Evolutionary conservation across 2,113 vertebrate genomes (phyloP).

Genomic region (Ictalurus furcatus): DNA sequence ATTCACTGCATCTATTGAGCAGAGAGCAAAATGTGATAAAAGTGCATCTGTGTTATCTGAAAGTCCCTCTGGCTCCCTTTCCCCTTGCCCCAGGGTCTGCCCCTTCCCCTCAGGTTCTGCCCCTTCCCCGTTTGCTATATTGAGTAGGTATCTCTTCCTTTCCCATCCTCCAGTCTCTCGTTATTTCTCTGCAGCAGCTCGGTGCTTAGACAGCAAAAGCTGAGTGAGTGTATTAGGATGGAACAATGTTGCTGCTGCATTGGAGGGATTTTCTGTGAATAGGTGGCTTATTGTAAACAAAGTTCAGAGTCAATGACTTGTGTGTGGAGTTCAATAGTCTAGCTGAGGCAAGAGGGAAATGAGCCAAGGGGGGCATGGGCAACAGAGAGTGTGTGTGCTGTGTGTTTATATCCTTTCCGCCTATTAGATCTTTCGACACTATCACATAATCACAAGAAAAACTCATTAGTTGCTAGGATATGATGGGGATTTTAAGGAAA

Average conservation of each 20-base stretch:
- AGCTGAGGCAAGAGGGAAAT: conserved; percentile 81
- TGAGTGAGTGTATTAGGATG: conserved; percentile 62
- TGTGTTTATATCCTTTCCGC: conserved; percentile 30
- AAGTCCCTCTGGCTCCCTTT: conserved; percentile 49
- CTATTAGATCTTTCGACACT: background rate
- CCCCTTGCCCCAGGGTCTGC: conserved; percentile 15
- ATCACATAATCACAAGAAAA: background rate
- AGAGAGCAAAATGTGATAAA: conserved; percentile 70
- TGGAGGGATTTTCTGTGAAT: conserved; percentile 65
- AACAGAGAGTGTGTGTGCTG: conserved; percentile 40
- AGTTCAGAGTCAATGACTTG: conserved; percentile 71
- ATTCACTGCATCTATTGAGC: conserved; percentile 81
- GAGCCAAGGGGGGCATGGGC: conserved; percentile 63
- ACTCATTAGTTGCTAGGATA: background rate
- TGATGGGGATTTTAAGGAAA: background rate
- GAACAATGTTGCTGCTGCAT: conserved; percentile 67
- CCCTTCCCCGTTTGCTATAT: conserved; percentile 12
- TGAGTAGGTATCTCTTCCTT: conserved; percentile 35
- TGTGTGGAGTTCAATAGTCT: conserved; percentile 79
- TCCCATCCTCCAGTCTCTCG: conserved; percentile 5
- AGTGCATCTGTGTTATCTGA: conserved; percentile 61
- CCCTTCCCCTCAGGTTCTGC: background rate
- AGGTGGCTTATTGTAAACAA: conserved; percentile 76
- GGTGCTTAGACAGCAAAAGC: conserved; percentile 78
- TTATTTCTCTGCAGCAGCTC: conserved; percentile 45